These are phyloP conservation scores for Andrena praecox DNA, from an alignment of 2,888 invertebrate species.

Conservation along the genomic window DNA sequence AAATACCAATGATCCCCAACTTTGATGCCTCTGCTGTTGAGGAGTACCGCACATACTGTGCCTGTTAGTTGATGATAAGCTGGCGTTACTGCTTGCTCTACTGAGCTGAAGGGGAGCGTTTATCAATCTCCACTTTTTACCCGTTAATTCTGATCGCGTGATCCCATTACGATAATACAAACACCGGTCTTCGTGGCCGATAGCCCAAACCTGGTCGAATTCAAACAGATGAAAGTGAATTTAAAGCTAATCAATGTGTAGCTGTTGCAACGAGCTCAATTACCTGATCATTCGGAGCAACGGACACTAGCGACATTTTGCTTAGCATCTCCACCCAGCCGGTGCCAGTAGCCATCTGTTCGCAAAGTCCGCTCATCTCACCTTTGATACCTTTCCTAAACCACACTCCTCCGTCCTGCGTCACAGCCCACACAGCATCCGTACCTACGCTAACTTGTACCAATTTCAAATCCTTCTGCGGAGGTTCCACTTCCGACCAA, in stretches of 20 bases:
- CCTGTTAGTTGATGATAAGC: constrained; percentile 85
- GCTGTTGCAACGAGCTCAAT: not conserved
- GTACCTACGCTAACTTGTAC: constrained; percentile 93
- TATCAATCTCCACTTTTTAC: constrained; percentile 94
- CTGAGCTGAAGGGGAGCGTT: constrained; percentile 93
- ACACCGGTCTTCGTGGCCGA: constrained; percentile 93
- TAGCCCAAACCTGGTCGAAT: constrained; percentile 85
- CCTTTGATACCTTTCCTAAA: constrained; percentile 92
- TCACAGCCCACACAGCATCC: constrained; percentile 91
- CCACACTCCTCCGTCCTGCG: constrained; percentile 94
- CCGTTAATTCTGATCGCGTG: constrained; percentile 91
- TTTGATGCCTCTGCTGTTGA: constrained; percentile 88
- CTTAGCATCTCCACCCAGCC: constrained; percentile 97
- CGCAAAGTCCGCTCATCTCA: constrained; percentile 90
- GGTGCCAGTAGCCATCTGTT: constrained; percentile 91
- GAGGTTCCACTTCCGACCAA: constrained; percentile 94
- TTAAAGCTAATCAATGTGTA: not conserved
- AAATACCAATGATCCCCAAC: constrained; percentile 88
- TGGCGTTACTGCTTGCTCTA: constrained; percentile 92
- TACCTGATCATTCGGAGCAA: constrained; percentile 94
- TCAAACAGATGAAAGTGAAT: not conserved
- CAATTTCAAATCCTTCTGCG: constrained; percentile 90
- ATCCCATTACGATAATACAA: constrained; percentile 93
- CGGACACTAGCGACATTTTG: constrained; percentile 93
- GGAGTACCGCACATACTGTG: constrained; percentile 83